Conservation (phyloP, 2,888 invertebrate species). For the Nysson spinosus region DNA sequence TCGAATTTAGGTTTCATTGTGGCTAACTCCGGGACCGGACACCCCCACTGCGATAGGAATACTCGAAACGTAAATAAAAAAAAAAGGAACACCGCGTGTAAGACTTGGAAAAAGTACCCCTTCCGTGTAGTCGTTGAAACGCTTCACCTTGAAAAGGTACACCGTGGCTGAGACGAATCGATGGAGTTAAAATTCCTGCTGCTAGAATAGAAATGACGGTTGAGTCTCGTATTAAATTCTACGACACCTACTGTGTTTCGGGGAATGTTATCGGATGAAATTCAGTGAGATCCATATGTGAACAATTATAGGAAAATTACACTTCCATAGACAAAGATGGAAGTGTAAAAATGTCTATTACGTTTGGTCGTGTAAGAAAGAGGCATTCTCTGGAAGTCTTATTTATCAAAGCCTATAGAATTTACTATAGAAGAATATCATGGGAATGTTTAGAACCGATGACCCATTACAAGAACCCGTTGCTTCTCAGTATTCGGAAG, state of each 20-base stretch:
- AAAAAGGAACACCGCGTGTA: neutral
- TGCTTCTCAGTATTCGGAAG: neutral
- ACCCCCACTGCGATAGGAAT: slow-evolving; percentile 58
- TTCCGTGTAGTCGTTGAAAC: slow-evolving; percentile 36
- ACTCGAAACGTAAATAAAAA: slow-evolving; percentile 23
- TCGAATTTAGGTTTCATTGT: slow-evolving; percentile 62
- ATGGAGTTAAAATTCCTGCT: slow-evolving; percentile 1
- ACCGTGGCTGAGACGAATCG: slow-evolving; percentile 52
- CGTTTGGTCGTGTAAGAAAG: too few species aligned
- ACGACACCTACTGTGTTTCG: slow-evolving; percentile 24
- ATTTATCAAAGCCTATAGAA: too few species aligned
- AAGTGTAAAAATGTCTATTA: too few species aligned
- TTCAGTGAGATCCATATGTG: neutral
- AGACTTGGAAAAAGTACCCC: slow-evolving; percentile 20
- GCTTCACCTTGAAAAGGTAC: slow-evolving; percentile 14
- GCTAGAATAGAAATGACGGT: slow-evolving; percentile 26
- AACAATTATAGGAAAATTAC: too few species aligned
- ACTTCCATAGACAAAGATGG: too few species aligned
- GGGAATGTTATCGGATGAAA: neutral
- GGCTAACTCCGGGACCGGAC: slow-evolving; percentile 38
- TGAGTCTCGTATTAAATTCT: slow-evolving; percentile 3
- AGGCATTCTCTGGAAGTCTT: too few species aligned
- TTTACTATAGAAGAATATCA: too few species aligned
- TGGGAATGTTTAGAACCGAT: too few species aligned
- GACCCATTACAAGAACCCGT: too few species aligned